Evolutionary conservation across 1,140 invertebrate species (phyloP).

Genomic region (Popillia japonica): DNA sequence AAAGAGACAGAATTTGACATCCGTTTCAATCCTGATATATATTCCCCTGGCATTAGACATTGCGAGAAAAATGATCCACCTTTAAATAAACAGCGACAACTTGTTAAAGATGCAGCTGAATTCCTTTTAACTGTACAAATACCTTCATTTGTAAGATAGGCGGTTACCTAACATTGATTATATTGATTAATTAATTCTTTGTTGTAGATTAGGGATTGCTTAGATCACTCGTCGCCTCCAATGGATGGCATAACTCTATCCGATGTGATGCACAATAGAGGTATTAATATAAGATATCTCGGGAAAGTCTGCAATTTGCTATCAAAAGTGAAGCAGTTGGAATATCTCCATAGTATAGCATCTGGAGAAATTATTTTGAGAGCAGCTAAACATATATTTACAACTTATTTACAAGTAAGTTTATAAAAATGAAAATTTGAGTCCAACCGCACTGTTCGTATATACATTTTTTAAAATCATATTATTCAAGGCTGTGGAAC

Average conservation of each 20-base stretch:
- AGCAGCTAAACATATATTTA: constrained; percentile 93
- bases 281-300: constrained; percentile 97
- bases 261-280: constrained; percentile 90
- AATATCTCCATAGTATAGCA: constrained; percentile 88
- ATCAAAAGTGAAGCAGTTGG: constrained; percentile 78
- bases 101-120: constrained; percentile 94
- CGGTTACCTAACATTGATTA: not conserved
- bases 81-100: constrained; percentile 83
- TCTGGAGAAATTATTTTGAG: constrained; percentile 87
- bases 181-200: not conserved
- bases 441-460: too few species aligned
- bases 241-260: constrained; percentile 96
- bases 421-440: constrained; percentile 40
- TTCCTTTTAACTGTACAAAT: constrained; percentile 94
- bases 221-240: constrained; percentile 90
- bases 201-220: constrained; percentile 84
- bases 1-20: constrained; percentile 96
- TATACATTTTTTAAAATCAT: too few species aligned
- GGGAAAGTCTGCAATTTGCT: constrained; percentile 86
- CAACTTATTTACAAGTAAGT: constrained; percentile 85
- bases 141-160: constrained; percentile 84
- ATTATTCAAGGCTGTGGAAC: too few species aligned
- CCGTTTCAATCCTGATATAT: constrained; percentile 98
- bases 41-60: constrained; percentile 92
- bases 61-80: constrained; percentile 71